Percentiles rank a stretch among this genome's conserved stretches.
Conservation (phyloP, 64 coral and sea anemone species). For the Pachyseris speciosa region DNA sequence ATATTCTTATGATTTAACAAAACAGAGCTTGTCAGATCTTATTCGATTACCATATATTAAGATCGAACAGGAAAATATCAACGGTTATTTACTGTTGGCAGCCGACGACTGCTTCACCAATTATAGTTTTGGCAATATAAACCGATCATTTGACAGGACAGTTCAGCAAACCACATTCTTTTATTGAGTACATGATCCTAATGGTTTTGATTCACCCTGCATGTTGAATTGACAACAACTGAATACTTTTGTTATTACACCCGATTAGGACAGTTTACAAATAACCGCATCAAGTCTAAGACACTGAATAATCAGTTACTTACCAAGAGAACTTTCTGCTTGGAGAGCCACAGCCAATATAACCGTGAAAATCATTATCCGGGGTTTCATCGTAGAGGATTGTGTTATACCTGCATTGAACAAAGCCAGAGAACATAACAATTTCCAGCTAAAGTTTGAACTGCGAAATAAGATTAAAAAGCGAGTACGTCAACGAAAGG, state of each 20-base stretch:
- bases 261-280: neutral
- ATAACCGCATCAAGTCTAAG: neutral
- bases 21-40: too few relatives aligned
- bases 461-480: neutral
- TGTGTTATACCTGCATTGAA: neutral
- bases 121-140: too few relatives aligned
- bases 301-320: neutral
- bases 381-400: neutral
- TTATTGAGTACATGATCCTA: neutral
- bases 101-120: too few relatives aligned
- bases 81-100: too few relatives aligned
- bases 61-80: too few relatives aligned
- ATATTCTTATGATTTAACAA: too few relatives aligned
- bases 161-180: too few relatives aligned
- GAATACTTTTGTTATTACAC: conserved; percentile 8
- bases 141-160: too few relatives aligned
- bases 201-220: neutral
- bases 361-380: neutral
- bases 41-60: too few relatives aligned
- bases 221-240: neutral
- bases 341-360: neutral
- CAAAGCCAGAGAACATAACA: neutral
- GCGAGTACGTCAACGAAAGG: neutral
- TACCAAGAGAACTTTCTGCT: conserved; percentile 10
- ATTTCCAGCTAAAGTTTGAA: neutral